A percentile compares a stretch with the other conserved stretches of the same genome.
Evolutionary conservation across 2,888 invertebrate species (phyloP).

Genomic region (Drosophila atripex): DNA sequence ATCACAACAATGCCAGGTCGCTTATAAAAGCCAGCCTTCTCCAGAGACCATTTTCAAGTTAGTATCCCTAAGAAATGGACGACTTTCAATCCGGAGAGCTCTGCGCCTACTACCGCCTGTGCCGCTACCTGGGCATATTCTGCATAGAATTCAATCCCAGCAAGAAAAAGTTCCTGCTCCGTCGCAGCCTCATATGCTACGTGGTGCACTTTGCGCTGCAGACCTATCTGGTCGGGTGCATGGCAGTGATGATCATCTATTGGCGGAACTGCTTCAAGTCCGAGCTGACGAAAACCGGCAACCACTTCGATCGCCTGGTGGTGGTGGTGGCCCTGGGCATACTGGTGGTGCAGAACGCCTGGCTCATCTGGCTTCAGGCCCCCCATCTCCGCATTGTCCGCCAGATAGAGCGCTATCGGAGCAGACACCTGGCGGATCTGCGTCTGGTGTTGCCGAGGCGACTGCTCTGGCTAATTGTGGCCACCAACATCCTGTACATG

Average conservation of each 20-base stretch:
- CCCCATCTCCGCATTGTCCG: conserved; percentile 58
- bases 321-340: conserved; percentile 50
- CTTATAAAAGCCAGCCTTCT: not conserved
- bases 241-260: conserved; percentile 39
- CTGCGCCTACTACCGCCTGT: conserved; percentile 54
- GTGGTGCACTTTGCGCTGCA: conserved; percentile 55
- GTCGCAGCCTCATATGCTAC: conserved; percentile 55
- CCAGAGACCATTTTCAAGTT: not conserved
- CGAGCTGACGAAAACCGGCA: conserved; percentile 57
- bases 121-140: conserved; percentile 65
- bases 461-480: conserved; percentile 40
- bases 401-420: conserved; percentile 51
- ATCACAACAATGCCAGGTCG: not conserved
- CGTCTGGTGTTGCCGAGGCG: conserved; percentile 47
- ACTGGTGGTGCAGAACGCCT: conserved; percentile 63
- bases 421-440: conserved; percentile 30
- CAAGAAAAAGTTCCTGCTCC: conserved; percentile 43
- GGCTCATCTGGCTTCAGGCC: conserved; percentile 61
- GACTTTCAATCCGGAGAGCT: conserved; percentile 44
- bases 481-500: conserved; percentile 46
- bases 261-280: conserved; percentile 47
- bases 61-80: conserved; percentile 12
- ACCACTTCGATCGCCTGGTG: conserved; percentile 63
- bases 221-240: conserved; percentile 43
- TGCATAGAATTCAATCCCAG: conserved; percentile 57